phyloP scores from a whole-genome alignment of 2,888 invertebrate genomes.

The Heliconius cydno region DNA sequence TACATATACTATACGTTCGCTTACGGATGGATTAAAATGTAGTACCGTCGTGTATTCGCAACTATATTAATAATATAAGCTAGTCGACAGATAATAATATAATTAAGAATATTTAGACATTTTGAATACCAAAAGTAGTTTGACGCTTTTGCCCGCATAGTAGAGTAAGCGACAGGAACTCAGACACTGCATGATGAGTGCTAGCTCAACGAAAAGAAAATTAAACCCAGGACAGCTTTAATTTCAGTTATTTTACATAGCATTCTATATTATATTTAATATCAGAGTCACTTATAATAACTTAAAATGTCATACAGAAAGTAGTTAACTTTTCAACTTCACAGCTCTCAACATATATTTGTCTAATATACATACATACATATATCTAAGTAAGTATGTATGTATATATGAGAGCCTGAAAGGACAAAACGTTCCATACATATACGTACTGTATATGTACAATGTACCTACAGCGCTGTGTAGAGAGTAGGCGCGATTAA shows the following conservation, averaged over 20 bases:
- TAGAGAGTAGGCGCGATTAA: slow-evolving; percentile 70
- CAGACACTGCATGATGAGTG: background rate
- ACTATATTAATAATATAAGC: too few species aligned
- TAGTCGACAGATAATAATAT: too few species aligned
- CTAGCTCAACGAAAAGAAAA: background rate
- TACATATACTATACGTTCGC: too few species aligned
- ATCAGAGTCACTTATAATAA: background rate
- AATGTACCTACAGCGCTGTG: background rate
- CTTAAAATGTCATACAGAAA: background rate
- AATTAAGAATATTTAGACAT: too few species aligned
- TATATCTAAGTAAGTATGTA: background rate
- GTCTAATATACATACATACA: background rate
- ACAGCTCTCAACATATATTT: background rate
- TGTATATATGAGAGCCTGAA: background rate
- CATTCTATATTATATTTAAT: too few species aligned
- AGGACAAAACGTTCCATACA: slow-evolving; percentile 8
- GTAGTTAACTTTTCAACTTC: background rate
- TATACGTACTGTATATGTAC: slow-evolving; percentile 44
- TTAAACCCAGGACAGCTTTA: too few species aligned
- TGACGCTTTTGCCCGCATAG: too few species aligned
- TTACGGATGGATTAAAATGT: too few species aligned
- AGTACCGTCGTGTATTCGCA: too few species aligned
- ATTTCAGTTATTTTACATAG: too few species aligned
- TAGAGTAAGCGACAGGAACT: too few species aligned
- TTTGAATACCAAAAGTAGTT: too few species aligned